Percentiles rank a stretch among this genome's conserved stretches.
Conservation (phyloP, 2,113 vertebrate species). For the Prietella phreatophila region DNA sequence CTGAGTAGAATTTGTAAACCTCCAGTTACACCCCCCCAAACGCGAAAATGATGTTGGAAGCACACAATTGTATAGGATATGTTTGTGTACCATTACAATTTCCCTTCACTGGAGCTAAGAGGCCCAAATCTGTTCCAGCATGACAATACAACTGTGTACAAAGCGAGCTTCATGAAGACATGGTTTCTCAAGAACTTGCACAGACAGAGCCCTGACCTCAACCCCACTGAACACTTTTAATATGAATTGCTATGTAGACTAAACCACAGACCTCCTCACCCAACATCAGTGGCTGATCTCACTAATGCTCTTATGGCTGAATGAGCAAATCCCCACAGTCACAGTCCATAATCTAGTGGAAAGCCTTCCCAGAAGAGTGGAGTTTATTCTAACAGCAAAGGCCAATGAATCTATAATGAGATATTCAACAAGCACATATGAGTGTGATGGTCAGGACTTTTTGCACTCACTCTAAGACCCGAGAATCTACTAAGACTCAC, state of each 20-base stretch:
- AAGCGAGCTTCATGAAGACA: background rate
- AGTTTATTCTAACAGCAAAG: background rate
- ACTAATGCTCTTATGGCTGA: background rate
- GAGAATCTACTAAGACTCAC: background rate
- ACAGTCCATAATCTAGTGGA: background rate
- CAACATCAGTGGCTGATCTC: background rate
- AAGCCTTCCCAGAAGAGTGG: background rate
- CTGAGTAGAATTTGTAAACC: background rate
- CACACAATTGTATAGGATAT: background rate
- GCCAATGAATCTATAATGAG: background rate
- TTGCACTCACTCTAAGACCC: background rate
- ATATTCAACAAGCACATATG: background rate
- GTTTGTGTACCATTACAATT: background rate
- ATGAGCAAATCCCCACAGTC: background rate
- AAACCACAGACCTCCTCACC: background rate
- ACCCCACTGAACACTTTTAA: background rate
- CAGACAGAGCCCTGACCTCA: background rate
- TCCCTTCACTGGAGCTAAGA: background rate
- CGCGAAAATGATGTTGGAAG: background rate
- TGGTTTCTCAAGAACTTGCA: background rate
- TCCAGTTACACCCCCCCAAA: background rate
- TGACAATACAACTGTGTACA: too few species aligned
- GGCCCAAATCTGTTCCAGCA: background rate
- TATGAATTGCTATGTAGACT: background rate
- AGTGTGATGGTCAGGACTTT: background rate